These are phyloP conservation scores for Dendropsophus ebraccatus DNA, from an alignment of 2,113 vertebrate genomes.

Conservation along the genomic window DNA sequence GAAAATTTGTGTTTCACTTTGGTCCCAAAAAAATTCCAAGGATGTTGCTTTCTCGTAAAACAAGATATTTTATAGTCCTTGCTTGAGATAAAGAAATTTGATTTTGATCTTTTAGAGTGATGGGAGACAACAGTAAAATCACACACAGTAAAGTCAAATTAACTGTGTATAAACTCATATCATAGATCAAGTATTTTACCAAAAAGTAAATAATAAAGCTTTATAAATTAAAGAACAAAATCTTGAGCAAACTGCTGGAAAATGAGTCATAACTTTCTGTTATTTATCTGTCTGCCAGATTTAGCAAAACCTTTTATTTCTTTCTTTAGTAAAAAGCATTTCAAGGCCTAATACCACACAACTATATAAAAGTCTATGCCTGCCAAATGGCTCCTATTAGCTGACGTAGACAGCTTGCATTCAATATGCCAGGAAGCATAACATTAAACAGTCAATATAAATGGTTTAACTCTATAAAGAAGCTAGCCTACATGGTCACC, in stretches of 20 bases:
- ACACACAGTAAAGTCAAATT: neutral
- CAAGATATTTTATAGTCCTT: neutral
- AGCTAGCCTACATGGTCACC: neutral
- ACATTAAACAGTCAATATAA: slow-evolving; percentile 5
- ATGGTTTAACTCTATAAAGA: neutral
- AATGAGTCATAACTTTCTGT: neutral
- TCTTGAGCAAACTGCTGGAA: neutral
- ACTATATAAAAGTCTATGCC: neutral
- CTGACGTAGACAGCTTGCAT: neutral
- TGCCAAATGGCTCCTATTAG: slow-evolving; percentile 25
- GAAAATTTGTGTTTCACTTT: too few species aligned
- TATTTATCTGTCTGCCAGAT: neutral
- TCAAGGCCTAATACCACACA: neutral
- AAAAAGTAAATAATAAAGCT: neutral
- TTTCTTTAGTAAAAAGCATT: slow-evolving; percentile 29
- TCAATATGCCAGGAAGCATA: slow-evolving; percentile 3
- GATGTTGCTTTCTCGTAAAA: neutral
- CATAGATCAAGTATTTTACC: neutral
- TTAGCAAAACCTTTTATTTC: slow-evolving; percentile 15
- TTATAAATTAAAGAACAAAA: slow-evolving; percentile 3
- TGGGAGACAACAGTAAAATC: neutral
- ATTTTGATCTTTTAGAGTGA: neutral
- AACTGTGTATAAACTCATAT: neutral
- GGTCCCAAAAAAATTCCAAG: neutral
- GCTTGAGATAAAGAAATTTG: neutral